Evolutionary conservation across 2,113 vertebrate species (phyloP).

Genomic region (Hippopotamus amphibius): DNA sequence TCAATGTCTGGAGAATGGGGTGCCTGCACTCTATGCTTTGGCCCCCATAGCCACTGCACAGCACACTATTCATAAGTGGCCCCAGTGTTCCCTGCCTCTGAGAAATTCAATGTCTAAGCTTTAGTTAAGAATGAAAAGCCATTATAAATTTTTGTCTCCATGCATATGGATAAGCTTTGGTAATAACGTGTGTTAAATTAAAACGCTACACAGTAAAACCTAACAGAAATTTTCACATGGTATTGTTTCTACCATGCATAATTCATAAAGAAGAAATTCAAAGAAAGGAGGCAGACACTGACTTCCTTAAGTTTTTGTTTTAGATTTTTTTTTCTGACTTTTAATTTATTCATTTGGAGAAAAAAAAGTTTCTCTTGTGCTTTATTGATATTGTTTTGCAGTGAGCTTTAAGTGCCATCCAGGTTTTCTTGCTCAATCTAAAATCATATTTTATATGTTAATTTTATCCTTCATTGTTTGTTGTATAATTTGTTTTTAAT

Average conservation of each 20-base stretch:
- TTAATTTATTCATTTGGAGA: constrained; percentile 73
- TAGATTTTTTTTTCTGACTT: neutral
- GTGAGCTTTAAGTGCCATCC: constrained; percentile 62
- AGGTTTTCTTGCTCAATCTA: constrained; percentile 67
- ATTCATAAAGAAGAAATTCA: constrained; percentile 63
- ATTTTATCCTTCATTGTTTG: constrained; percentile 75
- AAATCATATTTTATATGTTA: constrained; percentile 77
- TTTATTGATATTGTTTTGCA: constrained; percentile 59
- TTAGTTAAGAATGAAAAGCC: constrained; percentile 70
- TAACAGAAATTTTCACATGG: constrained; percentile 41
- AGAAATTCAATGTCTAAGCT: constrained; percentile 39
- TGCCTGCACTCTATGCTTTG: neutral
- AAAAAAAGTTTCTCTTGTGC: constrained; percentile 27
- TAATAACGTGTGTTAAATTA: constrained; percentile 53
- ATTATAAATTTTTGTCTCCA: constrained; percentile 47
- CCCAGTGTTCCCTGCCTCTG: neutral
- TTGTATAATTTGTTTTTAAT: constrained; percentile 81
- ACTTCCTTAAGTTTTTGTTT: constrained; percentile 56
- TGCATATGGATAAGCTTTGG: constrained; percentile 44
- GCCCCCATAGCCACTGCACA: neutral
- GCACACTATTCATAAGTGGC: neutral
- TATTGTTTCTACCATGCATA: constrained; percentile 53
- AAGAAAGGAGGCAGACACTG: constrained; percentile 32
- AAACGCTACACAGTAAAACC: neutral
- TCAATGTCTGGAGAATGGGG: neutral